phyloP scores from a whole-genome alignment of 2,888 invertebrate species.

The Scotopteryx bipunctaria region DNA sequence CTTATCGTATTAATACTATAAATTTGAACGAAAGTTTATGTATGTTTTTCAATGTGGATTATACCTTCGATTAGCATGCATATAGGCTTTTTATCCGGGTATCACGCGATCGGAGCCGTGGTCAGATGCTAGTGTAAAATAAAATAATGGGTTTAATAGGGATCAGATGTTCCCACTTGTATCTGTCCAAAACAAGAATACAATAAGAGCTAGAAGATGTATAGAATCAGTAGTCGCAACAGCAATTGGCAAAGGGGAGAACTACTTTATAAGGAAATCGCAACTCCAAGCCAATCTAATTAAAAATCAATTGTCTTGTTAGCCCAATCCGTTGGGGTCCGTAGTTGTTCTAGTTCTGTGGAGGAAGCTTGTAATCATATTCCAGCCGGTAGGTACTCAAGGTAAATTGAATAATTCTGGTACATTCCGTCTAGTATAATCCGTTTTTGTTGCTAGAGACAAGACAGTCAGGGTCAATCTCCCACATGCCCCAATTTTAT shows the following conservation, averaged over 20 bases:
- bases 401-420: conserved; percentile 67
- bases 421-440: conserved; percentile 51
- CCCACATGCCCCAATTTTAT: conserved; percentile 38
- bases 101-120: too few species aligned
- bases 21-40: too few species aligned
- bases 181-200: neutral
- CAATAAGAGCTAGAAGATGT: conserved; percentile 2
- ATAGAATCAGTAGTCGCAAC: neutral
- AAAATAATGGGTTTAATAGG: too few species aligned
- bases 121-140: too few species aligned
- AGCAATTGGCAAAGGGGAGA: conserved; percentile 18
- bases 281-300: conserved; percentile 42
- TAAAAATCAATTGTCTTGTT: conserved; percentile 57
- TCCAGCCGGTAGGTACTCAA: conserved; percentile 53
- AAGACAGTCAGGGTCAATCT: conserved; percentile 36
- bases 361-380: conserved; percentile 68
- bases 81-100: too few species aligned
- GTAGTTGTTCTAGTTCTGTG: conserved; percentile 48
- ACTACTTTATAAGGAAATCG: conserved; percentile 27
- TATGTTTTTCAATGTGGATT: too few species aligned
- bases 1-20: too few species aligned
- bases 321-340: conserved; percentile 39
- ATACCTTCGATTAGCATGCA: too few species aligned
- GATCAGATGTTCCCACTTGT: neutral
- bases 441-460: conserved; percentile 35